phyloP scores from a whole-genome alignment of 1,140 invertebrate genomes.

The Eurosta solidaginis region DNA sequence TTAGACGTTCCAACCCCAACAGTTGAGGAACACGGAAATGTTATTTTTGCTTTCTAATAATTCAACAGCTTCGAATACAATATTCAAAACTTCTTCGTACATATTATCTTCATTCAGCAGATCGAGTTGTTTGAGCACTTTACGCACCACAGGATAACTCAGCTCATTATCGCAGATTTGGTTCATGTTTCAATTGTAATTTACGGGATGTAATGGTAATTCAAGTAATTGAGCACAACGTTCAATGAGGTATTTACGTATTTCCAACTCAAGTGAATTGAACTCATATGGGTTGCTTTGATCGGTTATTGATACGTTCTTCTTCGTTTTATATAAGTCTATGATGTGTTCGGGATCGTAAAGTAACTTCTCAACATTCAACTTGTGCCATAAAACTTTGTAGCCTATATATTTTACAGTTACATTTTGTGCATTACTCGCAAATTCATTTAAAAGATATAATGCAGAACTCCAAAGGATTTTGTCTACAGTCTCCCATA shows the following conservation, averaged over 20 bases:
- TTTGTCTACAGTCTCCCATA: background rate
- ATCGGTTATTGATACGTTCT: background rate
- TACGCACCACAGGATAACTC: background rate
- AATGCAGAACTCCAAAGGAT: background rate
- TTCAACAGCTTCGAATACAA: background rate
- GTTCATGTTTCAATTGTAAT: background rate
- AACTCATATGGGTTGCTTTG: background rate
- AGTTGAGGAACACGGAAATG: background rate
- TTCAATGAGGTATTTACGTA: background rate
- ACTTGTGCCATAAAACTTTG: constrained; percentile 19
- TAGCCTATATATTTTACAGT: constrained; percentile 7
- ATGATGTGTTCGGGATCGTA: constrained; percentile 34
- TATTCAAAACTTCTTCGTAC: background rate
- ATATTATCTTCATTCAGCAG: background rate
- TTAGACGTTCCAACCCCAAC: background rate
- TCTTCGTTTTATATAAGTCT: background rate
- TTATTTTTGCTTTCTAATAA: background rate
- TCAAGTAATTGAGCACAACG: background rate
- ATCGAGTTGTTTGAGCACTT: background rate
- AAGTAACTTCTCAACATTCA: background rate
- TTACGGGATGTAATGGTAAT: background rate
- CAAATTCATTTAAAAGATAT: background rate
- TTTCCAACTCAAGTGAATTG: background rate
- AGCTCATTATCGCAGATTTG: background rate
- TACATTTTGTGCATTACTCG: background rate